Evolutionary conservation across 2,113 vertebrate species (phyloP).

Genomic region (Argyrosomus japonicus): DNA sequence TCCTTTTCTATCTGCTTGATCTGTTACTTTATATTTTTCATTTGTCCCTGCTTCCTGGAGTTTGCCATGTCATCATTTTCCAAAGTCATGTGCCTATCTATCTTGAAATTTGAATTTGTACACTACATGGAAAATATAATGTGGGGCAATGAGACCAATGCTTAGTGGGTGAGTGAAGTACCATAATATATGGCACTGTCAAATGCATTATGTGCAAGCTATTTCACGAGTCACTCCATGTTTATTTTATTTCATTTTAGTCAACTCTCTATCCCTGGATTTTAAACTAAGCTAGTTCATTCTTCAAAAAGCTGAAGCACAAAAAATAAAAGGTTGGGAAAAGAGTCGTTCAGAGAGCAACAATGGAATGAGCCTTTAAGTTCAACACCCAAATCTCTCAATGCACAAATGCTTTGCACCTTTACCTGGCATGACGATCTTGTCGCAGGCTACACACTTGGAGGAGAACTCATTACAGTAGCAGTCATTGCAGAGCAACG

Average conservation of each 20-base stretch:
- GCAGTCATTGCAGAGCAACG: conserved; percentile 96
- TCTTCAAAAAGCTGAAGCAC: background rate
- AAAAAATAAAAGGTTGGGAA: background rate
- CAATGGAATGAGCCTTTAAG: background rate
- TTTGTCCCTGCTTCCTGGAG: conserved; percentile 24
- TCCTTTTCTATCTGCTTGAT: conserved; percentile 6
- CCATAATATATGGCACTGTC: conserved; percentile 3
- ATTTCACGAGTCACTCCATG: conserved; percentile 3
- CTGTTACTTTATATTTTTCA: conserved; percentile 20
- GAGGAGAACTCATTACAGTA: conserved; percentile 98
- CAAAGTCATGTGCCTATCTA: conserved; percentile 40
- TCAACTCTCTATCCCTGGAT: background rate
- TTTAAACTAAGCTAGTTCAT: background rate
- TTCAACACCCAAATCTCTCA: background rate
- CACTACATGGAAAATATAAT: conserved; percentile 36
- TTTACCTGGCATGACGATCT: conserved; percentile 97
- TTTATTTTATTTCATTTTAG: background rate
- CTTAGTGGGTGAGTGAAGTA: conserved; percentile 14
- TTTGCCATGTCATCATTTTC: conserved; percentile 42
- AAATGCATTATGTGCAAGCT: background rate
- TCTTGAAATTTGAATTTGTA: conserved; percentile 39
- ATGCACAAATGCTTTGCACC: background rate
- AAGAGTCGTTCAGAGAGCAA: background rate
- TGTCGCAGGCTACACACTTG: conserved; percentile 94
- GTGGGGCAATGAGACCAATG: conserved; percentile 1